phyloP scores from a whole-genome alignment of 2,888 invertebrate genomes.

The Meganola albula region DNA sequence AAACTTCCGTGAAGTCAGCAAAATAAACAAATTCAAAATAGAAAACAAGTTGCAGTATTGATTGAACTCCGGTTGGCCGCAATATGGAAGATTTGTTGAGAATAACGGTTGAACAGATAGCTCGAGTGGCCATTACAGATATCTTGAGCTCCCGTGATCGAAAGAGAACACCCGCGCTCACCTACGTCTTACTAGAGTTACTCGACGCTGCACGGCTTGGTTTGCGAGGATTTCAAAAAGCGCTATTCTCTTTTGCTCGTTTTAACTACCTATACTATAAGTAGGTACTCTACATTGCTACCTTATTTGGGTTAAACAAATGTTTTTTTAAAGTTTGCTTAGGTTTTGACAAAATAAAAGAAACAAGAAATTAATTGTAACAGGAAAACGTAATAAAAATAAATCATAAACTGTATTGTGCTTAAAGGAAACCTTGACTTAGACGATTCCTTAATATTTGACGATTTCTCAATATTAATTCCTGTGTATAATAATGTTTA shows the following conservation, averaged over 20 bases:
- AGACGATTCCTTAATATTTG: too few species aligned
- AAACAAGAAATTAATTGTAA: too few species aligned
- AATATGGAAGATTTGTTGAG: slow-evolving; percentile 69
- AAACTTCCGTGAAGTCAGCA: slow-evolving; percentile 17
- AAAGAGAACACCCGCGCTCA: slow-evolving; percentile 48
- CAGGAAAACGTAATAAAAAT: too few species aligned
- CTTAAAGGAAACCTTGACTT: too few species aligned
- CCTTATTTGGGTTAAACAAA: too few species aligned
- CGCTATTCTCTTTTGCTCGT: slow-evolving; percentile 30
- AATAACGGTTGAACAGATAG: slow-evolving; percentile 67
- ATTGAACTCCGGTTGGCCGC: slow-evolving; percentile 58
- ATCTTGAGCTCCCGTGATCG: slow-evolving; percentile 59
- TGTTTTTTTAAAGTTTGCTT: too few species aligned
- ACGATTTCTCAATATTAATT: too few species aligned
- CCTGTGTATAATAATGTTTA: too few species aligned
- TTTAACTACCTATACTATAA: slow-evolving; percentile 27
- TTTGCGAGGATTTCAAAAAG: slow-evolving; percentile 33
- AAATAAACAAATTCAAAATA: slow-evolving; percentile 37
- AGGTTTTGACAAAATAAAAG: too few species aligned
- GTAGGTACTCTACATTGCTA: too few species aligned
- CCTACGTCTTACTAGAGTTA: slow-evolving; percentile 53
- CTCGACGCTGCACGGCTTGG: slow-evolving; percentile 32
- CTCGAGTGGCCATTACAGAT: slow-evolving; percentile 73
- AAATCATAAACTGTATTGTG: too few species aligned
- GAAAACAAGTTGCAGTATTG: slow-evolving; percentile 51